Conservation (phyloP, 1,140 invertebrate genomes). For the Tigriopus japonicus region DNA sequence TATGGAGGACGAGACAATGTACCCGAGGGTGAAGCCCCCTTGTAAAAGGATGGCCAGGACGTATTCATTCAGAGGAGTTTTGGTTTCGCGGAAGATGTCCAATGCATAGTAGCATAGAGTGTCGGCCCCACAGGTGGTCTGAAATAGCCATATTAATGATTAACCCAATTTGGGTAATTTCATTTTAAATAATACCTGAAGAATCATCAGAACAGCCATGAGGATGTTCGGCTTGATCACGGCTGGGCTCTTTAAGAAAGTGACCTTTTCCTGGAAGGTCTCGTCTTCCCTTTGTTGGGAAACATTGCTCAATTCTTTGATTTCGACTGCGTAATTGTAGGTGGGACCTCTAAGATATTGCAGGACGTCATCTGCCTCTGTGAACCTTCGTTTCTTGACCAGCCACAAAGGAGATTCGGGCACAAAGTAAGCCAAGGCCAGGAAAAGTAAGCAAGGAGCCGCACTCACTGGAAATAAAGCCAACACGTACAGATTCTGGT, state of each 20-base stretch:
- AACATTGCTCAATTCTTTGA: slow-evolving; percentile 27
- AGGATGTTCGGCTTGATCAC: slow-evolving; percentile 43
- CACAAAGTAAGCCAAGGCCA: slow-evolving; percentile 31
- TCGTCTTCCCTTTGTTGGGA: slow-evolving; percentile 19
- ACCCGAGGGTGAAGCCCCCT: slow-evolving; percentile 11
- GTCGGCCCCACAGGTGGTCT: neutral
- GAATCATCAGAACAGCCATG: slow-evolving; percentile 45
- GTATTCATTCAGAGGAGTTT: neutral
- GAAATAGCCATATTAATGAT: too few relatives aligned
- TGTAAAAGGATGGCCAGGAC: slow-evolving; percentile 1
- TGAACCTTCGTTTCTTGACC: slow-evolving; percentile 35
- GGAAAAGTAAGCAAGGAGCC: slow-evolving; percentile 35
- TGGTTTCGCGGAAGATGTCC: neutral
- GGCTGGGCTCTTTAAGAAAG: slow-evolving; percentile 26
- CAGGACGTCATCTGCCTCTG: slow-evolving; percentile 40
- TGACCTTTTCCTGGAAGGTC: neutral
- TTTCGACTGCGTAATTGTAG: slow-evolving; percentile 32
- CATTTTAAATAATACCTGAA: slow-evolving; percentile 27
- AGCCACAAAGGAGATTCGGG: slow-evolving; percentile 54
- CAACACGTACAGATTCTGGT: too few relatives aligned
- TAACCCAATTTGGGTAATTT: neutral
- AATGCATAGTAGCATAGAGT: neutral
- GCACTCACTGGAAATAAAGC: too few relatives aligned
- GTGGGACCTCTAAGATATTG: slow-evolving; percentile 36
- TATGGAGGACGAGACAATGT: slow-evolving; percentile 12